These are phyloP conservation scores for Polylopha cassiicola DNA, from an alignment of 2,888 invertebrate species.

Conservation along the genomic window DNA sequence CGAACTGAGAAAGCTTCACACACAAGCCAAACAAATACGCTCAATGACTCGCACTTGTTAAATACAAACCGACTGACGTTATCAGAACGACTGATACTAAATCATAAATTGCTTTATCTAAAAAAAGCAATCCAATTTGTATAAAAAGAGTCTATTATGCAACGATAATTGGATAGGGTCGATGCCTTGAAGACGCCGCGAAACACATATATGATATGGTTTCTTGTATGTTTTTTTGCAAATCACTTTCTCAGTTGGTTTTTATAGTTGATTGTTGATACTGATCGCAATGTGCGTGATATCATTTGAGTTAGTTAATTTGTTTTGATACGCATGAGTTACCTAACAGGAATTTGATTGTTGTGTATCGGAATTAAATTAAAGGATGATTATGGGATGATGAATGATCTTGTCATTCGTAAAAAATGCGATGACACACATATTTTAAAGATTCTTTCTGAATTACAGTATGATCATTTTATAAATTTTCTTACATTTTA, in stretches of 20 bases:
- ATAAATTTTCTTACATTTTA: too few species aligned
- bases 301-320: slow-evolving; percentile 35
- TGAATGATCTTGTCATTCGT: too few species aligned
- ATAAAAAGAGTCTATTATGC: slow-evolving; percentile 59
- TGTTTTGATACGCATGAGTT: slow-evolving; percentile 50
- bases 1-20: too few species aligned
- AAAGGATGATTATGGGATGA: slow-evolving; percentile 5
- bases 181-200: slow-evolving; percentile 51
- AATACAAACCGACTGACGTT: slow-evolving; percentile 43
- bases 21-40: slow-evolving; percentile 10
- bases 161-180: slow-evolving; percentile 66
- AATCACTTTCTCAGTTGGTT: slow-evolving; percentile 54
- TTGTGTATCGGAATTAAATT: slow-evolving; percentile 18
- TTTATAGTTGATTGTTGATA: slow-evolving; percentile 28
- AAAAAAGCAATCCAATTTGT: slow-evolving; percentile 56
- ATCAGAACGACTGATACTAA: slow-evolving; percentile 32
- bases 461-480: too few species aligned
- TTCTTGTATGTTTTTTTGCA: slow-evolving; percentile 38
- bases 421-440: too few species aligned
- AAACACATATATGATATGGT: slow-evolving; percentile 46
- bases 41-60: slow-evolving; percentile 21
- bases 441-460: too few species aligned
- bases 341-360: slow-evolving; percentile 22
- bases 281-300: slow-evolving; percentile 36
- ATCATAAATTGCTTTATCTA: slow-evolving; percentile 47